These are phyloP conservation scores for Cinara cedri DNA, from an alignment of 2,888 invertebrate species.

Conservation along the genomic window DNA sequence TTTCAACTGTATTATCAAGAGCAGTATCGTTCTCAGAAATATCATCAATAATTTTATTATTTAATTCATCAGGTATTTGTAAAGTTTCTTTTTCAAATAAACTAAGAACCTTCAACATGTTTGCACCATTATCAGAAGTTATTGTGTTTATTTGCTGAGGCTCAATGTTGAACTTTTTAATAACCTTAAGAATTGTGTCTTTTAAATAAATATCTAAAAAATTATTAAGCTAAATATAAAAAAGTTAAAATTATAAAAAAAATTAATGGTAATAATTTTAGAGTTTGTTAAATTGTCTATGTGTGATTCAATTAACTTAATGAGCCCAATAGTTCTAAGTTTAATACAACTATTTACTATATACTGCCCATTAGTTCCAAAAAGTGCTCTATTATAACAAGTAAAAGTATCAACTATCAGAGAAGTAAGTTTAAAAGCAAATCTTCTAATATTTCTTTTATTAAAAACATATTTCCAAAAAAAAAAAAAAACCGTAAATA, in stretches of 20 bases:
- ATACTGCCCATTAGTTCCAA: slow-evolving; percentile 6
- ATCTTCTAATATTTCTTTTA: no score
- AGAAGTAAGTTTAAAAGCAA: neutral
- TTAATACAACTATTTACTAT: neutral
- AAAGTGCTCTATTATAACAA: neutral
- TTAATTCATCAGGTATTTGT: neutral
- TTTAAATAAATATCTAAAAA: slow-evolving; percentile 9
- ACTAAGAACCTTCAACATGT: neutral
- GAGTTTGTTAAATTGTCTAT: neutral
- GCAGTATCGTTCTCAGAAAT: no score
- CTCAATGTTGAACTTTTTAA: neutral
- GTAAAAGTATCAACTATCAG: neutral
- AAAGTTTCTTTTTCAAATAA: slow-evolving; percentile 13
- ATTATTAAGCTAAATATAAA: neutral
- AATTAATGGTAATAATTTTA: neutral
- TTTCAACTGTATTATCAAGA: neutral
- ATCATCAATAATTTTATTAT: neutral
- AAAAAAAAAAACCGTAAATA: no score
- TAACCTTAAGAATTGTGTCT: neutral
- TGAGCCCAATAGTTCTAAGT: neutral
- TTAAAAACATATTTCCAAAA: no score
- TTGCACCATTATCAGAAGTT: slow-evolving; percentile 1
- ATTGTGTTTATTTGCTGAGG: neutral
- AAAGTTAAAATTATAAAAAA: neutral
- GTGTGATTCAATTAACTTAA: slow-evolving; percentile 14